Conservation (phyloP, 2,797 vertebrate species). For the Taenioides sp. region DNA sequence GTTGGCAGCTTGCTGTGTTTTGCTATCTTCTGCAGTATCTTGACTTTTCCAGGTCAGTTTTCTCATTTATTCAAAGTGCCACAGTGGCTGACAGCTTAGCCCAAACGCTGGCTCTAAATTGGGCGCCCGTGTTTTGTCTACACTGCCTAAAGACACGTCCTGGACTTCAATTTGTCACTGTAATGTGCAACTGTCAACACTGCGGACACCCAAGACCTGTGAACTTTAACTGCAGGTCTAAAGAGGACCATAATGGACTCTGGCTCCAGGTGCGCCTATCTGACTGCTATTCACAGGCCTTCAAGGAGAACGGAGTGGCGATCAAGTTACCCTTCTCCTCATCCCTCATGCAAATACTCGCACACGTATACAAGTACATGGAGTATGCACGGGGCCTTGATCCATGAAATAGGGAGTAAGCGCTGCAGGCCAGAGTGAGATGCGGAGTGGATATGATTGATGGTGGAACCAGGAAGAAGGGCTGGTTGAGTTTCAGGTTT, state of each 20-base stretch:
- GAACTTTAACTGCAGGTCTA: conserved; percentile 32
- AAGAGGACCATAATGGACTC: conserved; percentile 37
- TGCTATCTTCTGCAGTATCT: conserved; percentile 3
- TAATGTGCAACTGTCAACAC: conserved; percentile 64
- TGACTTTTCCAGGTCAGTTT: conserved; percentile 25
- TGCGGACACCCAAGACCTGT: conserved; percentile 46
- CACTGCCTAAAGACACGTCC: conserved; percentile 33
- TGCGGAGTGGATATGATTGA: conserved; percentile 65
- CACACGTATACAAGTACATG: conserved; percentile 17
- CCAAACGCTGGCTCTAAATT: background rate
- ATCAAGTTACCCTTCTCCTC: conserved; percentile 61
- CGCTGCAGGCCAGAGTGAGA: conserved; percentile 55
- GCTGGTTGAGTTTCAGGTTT: conserved; percentile 58
- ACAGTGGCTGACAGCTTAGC: background rate
- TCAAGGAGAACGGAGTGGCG: conserved; percentile 56
- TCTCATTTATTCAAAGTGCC: conserved; percentile 23
- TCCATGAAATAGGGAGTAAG: conserved; percentile 77
- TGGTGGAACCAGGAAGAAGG: conserved; percentile 57
- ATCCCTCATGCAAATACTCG: conserved; percentile 45
- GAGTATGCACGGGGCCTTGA: conserved; percentile 65
- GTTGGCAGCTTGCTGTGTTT: conserved; percentile 5
- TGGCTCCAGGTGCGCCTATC: conserved; percentile 68
- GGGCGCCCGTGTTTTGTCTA: conserved; percentile 32
- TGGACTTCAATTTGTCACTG: conserved; percentile 60
- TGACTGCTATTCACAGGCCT: conserved; percentile 53